Percentiles rank a stretch among this genome's conserved stretches.
Conservation (phyloP, 2,888 invertebrate genomes). For the Venusia cambrica region DNA sequence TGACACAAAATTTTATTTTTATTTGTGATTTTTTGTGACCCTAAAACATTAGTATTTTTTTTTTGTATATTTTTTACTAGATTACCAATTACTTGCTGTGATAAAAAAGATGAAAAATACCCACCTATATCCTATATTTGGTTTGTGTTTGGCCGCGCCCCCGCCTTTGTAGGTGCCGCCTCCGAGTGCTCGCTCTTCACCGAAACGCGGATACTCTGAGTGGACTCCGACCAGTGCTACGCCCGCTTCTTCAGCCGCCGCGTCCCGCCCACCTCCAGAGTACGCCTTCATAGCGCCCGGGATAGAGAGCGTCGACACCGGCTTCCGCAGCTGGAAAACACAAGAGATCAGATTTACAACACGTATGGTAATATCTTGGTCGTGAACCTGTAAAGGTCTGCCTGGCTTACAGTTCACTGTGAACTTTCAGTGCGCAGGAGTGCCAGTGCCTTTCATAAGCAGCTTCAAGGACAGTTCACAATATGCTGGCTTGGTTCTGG, state of each 20-base stretch:
- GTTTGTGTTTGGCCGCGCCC: conserved; percentile 91
- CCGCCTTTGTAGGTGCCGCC: conserved; percentile 89
- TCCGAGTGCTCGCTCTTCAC: conserved; percentile 91
- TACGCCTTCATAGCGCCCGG: conserved; percentile 94
- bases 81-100: no score
- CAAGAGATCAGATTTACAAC: conserved; percentile 25
- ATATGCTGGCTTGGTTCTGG: no score
- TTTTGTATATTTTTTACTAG: no score
- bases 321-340: conserved; percentile 94
- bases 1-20: no score
- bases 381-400: no score
- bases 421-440: no score
- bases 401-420: no score
- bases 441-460: no score
- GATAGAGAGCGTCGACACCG: conserved; percentile 97
- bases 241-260: conserved; percentile 89
- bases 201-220: conserved; percentile 94
- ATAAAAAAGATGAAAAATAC: conserved; percentile 8
- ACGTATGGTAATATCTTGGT: no score
- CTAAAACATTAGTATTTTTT: no score
- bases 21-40: no score
- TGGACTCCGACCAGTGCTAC: conserved; percentile 94
- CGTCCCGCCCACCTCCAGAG: conserved; percentile 82
- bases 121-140: conserved; percentile 94
- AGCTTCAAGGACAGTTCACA: no score